Conservation (phyloP, 2,113 vertebrate genomes). For the Coregonus clupeaformis region DNA sequence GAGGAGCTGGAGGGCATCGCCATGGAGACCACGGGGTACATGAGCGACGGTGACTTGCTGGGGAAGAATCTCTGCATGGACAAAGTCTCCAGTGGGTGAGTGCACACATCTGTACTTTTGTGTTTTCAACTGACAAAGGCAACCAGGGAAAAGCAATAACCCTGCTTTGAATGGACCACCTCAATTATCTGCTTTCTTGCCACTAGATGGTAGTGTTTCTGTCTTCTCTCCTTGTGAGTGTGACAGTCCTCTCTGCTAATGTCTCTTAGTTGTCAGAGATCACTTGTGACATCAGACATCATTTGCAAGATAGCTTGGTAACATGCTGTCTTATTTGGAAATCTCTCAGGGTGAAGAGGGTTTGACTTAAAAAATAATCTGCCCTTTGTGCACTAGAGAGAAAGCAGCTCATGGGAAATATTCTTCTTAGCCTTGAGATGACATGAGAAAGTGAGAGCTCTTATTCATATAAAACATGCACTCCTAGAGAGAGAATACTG, state of each 20-base stretch:
- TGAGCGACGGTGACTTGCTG: slow-evolving; percentile 84
- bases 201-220: slow-evolving; percentile 5
- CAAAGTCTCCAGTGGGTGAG: slow-evolving; percentile 82
- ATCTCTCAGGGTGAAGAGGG: background rate
- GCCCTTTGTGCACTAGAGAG: slow-evolving; percentile 7
- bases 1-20: slow-evolving; percentile 73
- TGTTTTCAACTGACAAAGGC: too few relatives aligned
- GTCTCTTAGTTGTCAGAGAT: background rate
- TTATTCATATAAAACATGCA: background rate
- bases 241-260: background rate
- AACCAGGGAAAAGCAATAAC: too few relatives aligned
- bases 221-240: background rate
- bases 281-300: background rate
- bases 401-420: slow-evolving; percentile 49
- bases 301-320: background rate
- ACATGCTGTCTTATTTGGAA: background rate
- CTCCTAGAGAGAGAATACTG: background rate
- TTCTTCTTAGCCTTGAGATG: slow-evolving; percentile 24
- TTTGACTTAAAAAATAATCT: slow-evolving; percentile 8
- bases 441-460: background rate
- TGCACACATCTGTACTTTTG: slow-evolving; percentile 60
- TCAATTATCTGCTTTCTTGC: background rate
- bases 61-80: slow-evolving; percentile 79
- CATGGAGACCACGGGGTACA: slow-evolving; percentile 78
- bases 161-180: background rate